Evolutionary conservation across 2,888 invertebrate genomes (phyloP).

Genomic region (Ctena decussata): DNA sequence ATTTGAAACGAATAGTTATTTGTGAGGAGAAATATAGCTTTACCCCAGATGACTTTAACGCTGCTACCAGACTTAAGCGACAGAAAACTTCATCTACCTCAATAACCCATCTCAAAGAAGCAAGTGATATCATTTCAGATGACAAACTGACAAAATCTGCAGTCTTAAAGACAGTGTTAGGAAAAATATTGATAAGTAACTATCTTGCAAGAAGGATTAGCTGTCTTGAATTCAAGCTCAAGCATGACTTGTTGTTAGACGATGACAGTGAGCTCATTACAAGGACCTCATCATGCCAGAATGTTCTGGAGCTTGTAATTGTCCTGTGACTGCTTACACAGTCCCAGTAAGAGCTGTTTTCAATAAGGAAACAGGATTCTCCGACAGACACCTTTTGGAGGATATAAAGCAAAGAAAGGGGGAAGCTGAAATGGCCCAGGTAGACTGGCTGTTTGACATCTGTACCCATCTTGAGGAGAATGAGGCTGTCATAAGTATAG

Average conservation of each 20-base stretch:
- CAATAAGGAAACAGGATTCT: not conserved
- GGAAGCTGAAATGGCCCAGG: constrained; percentile 41
- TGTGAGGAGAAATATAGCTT: not conserved
- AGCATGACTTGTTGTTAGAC: not conserved
- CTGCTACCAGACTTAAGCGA: not conserved
- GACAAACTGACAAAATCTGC: not conserved
- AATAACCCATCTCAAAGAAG: not conserved
- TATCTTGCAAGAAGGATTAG: not conserved
- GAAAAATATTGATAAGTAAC: not conserved
- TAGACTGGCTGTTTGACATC: constrained; percentile 24
- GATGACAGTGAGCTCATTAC: constrained; percentile 5
- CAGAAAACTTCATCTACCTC: not conserved
- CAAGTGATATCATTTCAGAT: not conserved
- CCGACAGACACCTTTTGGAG: not conserved
- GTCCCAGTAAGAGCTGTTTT: not conserved
- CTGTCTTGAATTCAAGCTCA: not conserved
- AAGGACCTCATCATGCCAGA: not conserved
- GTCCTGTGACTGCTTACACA: too few species aligned
- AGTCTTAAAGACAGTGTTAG: not conserved
- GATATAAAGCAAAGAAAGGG: constrained; percentile 32
- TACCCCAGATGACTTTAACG: not conserved
- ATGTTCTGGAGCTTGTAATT: too few species aligned
- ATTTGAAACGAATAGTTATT: not conserved
- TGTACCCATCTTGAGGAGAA: too few species aligned
- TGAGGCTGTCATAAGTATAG: too few species aligned